A percentile compares a stretch with the other conserved stretches of the same genome.
These are phyloP conservation scores for Coleophora deauratella DNA, from an alignment of 2,888 invertebrate species.

Conservation along the genomic window DNA sequence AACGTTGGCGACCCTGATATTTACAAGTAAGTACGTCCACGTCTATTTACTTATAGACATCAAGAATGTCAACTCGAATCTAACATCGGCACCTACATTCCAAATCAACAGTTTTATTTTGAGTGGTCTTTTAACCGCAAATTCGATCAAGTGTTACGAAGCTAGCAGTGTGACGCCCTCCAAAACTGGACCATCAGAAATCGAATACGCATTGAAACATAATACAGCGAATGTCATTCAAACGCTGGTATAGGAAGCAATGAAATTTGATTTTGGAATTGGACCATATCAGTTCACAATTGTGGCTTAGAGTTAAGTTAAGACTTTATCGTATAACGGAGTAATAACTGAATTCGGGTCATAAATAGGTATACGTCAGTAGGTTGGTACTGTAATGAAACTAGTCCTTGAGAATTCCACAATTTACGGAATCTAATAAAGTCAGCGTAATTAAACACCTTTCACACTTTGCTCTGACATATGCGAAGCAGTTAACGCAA, in stretches of 20 bases:
- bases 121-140: slow-evolving; percentile 37
- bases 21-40: background rate
- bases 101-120: slow-evolving; percentile 18
- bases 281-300: too few relatives aligned
- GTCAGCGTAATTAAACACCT: too few relatives aligned
- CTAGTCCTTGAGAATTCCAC: too few relatives aligned
- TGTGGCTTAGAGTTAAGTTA: too few relatives aligned
- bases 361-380: too few relatives aligned
- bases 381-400: too few relatives aligned
- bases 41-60: background rate
- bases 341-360: too few relatives aligned
- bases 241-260: slow-evolving; percentile 1
- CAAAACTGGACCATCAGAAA: slow-evolving; percentile 22
- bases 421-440: too few relatives aligned
- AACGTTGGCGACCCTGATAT: background rate
- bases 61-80: slow-evolving; percentile 26
- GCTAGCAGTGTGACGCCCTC: slow-evolving; percentile 31
- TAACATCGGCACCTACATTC: slow-evolving; percentile 20
- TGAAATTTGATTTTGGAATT: background rate
- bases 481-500: too few relatives aligned
- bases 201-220: slow-evolving; percentile 24
- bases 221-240: slow-evolving; percentile 18
- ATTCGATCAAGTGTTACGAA: slow-evolving; percentile 35
- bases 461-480: too few relatives aligned
- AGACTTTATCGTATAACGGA: too few relatives aligned